phyloP scores from a whole-genome alignment of 1,140 invertebrate species.

The Physella acuta region DNA sequence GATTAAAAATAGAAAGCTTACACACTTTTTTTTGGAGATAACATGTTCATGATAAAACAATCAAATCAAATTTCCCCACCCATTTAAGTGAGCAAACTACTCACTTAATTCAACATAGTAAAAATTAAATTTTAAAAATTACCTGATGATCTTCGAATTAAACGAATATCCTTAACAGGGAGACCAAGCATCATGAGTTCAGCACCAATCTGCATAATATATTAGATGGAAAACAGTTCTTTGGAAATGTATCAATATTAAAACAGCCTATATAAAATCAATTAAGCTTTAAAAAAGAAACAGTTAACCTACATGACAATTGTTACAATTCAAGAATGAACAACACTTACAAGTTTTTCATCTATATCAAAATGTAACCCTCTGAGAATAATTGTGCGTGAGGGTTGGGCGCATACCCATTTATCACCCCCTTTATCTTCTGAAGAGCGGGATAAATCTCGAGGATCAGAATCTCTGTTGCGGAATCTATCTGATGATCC shows the following conservation, averaged over 20 bases:
- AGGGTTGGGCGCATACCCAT: conserved; percentile 19
- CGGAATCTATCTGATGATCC: background rate
- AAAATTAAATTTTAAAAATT: conserved; percentile 28
- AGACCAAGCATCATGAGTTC: conserved; percentile 52
- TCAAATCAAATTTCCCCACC: no score
- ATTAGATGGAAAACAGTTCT: background rate
- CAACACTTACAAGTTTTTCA: conserved; percentile 26
- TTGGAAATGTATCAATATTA: background rate
- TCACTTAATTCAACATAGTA: no score
- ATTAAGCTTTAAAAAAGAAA: no score
- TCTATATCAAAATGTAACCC: conserved; percentile 6
- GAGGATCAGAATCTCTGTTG: conserved; percentile 5
- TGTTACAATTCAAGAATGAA: no score
- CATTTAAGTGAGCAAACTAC: no score
- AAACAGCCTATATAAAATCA: background rate
- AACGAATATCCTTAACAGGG: conserved; percentile 77
- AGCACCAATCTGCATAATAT: conserved; percentile 46
- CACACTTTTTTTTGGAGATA: no score
- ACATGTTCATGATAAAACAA: no score
- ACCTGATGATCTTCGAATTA: conserved; percentile 86
- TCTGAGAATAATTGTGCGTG: conserved; percentile 22
- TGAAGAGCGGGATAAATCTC: background rate
- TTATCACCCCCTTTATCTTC: conserved; percentile 24
- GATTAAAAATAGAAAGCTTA: no score
- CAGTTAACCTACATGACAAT: no score